Conservation (phyloP, 35 echinoderm and acorn worm genomes). For the Ophiothrix spiculata region DNA sequence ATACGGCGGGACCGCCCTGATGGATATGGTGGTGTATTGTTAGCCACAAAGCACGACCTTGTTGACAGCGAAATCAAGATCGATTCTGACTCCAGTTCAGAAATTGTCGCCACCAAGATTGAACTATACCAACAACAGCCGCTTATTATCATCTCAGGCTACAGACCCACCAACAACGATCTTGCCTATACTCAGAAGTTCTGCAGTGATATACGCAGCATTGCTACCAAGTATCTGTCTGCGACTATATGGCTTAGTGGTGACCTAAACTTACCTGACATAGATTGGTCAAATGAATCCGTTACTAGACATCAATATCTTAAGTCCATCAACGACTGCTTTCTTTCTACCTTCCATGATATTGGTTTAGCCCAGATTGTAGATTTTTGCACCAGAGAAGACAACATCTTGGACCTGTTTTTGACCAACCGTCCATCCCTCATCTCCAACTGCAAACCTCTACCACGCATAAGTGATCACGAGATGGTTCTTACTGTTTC, state of each 20-base stretch:
- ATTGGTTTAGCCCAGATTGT: background rate
- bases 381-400: background rate
- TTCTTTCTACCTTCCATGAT: background rate
- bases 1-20: slow-evolving; percentile 8
- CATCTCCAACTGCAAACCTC: background rate
- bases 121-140: slow-evolving; percentile 27
- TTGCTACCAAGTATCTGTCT: slow-evolving; percentile 20
- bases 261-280: slow-evolving; percentile 2
- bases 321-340: slow-evolving; percentile 11
- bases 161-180: slow-evolving; percentile 36
- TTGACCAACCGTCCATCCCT: slow-evolving; percentile 21
- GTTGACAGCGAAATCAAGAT: background rate
- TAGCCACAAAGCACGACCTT: slow-evolving; percentile 16
- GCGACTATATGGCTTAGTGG: slow-evolving; percentile 37
- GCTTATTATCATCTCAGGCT: slow-evolving; percentile 24
- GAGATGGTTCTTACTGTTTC: too few species aligned
- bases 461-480: slow-evolving; percentile 13
- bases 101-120: slow-evolving; percentile 21
- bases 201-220: slow-evolving; percentile 13
- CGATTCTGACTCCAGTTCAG: background rate
- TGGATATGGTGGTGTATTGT: slow-evolving; percentile 14
- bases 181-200: slow-evolving; percentile 23
- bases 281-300: background rate
- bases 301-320: slow-evolving; percentile 20
- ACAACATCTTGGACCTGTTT: slow-evolving; percentile 42